Evolutionary conservation across 2,888 invertebrate species (phyloP).

Genomic region (Reticulitermes lucifugus): DNA sequence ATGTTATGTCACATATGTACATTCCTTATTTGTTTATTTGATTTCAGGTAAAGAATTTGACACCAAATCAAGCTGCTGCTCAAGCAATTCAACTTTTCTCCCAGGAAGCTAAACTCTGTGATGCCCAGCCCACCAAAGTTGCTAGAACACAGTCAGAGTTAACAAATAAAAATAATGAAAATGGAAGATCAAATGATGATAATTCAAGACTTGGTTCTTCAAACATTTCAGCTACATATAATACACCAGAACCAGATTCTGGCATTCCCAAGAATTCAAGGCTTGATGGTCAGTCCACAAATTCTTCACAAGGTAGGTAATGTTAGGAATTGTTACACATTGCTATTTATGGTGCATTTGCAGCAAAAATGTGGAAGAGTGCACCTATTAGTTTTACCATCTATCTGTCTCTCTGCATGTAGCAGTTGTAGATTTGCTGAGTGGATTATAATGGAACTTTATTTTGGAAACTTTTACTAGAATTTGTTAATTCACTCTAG

Average conservation of each 20-base stretch:
- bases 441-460: no score
- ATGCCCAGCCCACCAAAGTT: slow-evolving; percentile 77
- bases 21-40: slow-evolving; percentile 8
- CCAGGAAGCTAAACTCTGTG: slow-evolving; percentile 86
- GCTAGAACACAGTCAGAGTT: slow-evolving; percentile 64
- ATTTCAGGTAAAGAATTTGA: slow-evolving; percentile 74
- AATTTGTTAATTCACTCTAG: no score
- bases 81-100: slow-evolving; percentile 89
- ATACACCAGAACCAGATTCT: slow-evolving; percentile 9
- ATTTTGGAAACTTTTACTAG: no score
- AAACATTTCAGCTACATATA: neutral
- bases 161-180: slow-evolving; percentile 38
- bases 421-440: no score
- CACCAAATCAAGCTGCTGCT: slow-evolving; percentile 91
- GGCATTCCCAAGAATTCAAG: slow-evolving; percentile 40
- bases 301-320: slow-evolving; percentile 36
- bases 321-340: no score
- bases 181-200: slow-evolving; percentile 31
- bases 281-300: slow-evolving; percentile 36
- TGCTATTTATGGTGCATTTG: no score
- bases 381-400: no score
- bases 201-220: slow-evolving; percentile 38
- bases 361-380: no score
- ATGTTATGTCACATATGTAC: neutral
- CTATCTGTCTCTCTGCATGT: no score